Evolutionary conservation across 37 sponge, comb jelly and placozoan species (phyloP).

Genomic region (Spongia lamella): DNA sequence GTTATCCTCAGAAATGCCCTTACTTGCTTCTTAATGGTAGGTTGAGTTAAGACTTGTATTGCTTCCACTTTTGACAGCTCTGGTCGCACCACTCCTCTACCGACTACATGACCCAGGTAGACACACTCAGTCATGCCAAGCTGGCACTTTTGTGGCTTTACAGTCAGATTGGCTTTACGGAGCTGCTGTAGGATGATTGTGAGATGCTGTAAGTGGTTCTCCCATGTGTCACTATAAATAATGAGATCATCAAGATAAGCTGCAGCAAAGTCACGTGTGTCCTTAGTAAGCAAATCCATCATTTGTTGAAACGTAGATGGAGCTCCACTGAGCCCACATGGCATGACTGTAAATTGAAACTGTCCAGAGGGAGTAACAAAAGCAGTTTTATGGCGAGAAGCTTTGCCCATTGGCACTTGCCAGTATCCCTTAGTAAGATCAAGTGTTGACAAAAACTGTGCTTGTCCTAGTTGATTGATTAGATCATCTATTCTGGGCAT

Average conservation of each 20-base stretch:
- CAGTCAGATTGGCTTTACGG: conserved; percentile 35
- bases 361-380: conserved; percentile 63
- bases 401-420: conserved; percentile 53
- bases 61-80: conserved; percentile 47
- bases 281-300: conserved; percentile 49
- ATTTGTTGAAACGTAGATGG: conserved; percentile 75
- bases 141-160: conserved; percentile 56
- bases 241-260: conserved; percentile 77
- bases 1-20: conserved; percentile 65
- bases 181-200: conserved; percentile 16
- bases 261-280: conserved; percentile 7
- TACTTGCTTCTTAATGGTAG: conserved; percentile 47
- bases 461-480: conserved; percentile 42
- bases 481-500: conserved; percentile 67
- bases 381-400: conserved; percentile 49
- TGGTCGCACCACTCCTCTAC: conserved; percentile 39
- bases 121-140: conserved; percentile 42
- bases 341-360: conserved; percentile 69
- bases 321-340: conserved; percentile 70
- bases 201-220: conserved; percentile 53
- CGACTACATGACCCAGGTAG: conserved; percentile 61
- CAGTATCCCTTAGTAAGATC: conserved; percentile 72
- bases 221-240: conserved; percentile 51
- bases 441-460: conserved; percentile 45
- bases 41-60: conserved; percentile 25